Base-by-base conservation (phyloP, 2,113 vertebrate species). In the Seriola dumerili region DNA sequence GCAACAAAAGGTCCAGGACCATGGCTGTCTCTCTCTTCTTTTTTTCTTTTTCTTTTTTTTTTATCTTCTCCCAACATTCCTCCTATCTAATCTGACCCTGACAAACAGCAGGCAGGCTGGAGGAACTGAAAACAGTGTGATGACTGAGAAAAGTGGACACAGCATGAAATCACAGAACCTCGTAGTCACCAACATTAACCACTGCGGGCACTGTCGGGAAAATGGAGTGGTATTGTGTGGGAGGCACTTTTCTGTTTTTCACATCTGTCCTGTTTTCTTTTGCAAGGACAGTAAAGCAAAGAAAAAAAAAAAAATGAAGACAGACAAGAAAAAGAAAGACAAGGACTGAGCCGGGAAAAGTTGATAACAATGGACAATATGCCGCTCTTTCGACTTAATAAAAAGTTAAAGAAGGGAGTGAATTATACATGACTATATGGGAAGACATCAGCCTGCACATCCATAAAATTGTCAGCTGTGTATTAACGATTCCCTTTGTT, bases 391-490 rank as follows among this genome's bases (percentile, higher is more conserved):
- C 59, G 74, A 82, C 86, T 87, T 81, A 58, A 92, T 93, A 81
- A 94, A 93, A 94, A 88, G 79, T 93, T 91, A 91, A 92, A 91
- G 88, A 80, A 61, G 59, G 16, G 29, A 48, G 55, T 94, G 69
- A 91, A 94, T 93, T 91, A 94, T 94, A 85, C 64, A 93, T 87
- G 90, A 91, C 78, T 87, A 85, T 91, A 91, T 87, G 92, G 80
- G 76, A 86, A 90, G 90, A 89, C 91, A 85, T 93, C 90, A 91
- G 90, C 84, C 84, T 6, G 89, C 92, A 88, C 89, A 85, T 89
- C 92, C 87, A 89, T 91, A 88, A 92, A 85, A 88, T 89, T 91
- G 92, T 92, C 90, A 91, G 89, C 76, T 69, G 87, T 65, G 83
- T 85, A 89, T 93, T 91, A 90, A 88, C 50, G 75, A 93, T 92